Conservation (phyloP, 1,140 invertebrate species). For the Eufriesea mexicana region DNA sequence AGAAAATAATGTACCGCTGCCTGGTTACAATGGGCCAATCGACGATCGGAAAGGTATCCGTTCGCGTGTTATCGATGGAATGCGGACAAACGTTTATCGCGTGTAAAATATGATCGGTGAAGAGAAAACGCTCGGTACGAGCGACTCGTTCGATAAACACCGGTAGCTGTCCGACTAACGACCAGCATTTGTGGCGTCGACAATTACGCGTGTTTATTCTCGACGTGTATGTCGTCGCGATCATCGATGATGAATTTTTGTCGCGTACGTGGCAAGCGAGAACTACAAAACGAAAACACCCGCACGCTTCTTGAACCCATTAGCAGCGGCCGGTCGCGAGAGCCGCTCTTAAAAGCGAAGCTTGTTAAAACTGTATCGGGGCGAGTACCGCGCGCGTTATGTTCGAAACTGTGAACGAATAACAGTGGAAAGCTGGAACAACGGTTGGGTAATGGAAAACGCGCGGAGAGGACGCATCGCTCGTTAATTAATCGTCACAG, state of each 20-base stretch:
- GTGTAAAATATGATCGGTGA: constrained; percentile 2
- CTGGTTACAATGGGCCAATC: constrained; percentile 22
- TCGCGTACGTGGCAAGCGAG: background rate
- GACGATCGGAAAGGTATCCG: constrained; percentile 1
- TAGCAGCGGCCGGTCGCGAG: background rate
- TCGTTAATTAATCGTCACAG: background rate
- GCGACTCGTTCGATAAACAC: constrained; percentile 26
- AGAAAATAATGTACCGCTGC: background rate
- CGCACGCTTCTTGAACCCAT: background rate
- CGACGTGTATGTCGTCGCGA: too few relatives aligned
- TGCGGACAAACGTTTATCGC: background rate
- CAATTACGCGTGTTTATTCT: background rate
- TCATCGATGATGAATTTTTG: background rate
- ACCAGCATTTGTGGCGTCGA: background rate
- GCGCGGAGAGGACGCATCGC: background rate
- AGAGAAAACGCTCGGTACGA: constrained; percentile 1
- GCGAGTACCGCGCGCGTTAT: background rate
- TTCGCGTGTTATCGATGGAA: background rate
- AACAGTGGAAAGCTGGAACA: background rate
- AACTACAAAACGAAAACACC: background rate
- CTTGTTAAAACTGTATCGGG: background rate
- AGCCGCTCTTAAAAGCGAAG: background rate
- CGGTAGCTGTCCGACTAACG: background rate
- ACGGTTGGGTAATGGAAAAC: background rate
- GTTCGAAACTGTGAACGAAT: background rate